phyloP scores from a whole-genome alignment of 2,797 vertebrate genomes.

The Notolabrus celidotus region DNA sequence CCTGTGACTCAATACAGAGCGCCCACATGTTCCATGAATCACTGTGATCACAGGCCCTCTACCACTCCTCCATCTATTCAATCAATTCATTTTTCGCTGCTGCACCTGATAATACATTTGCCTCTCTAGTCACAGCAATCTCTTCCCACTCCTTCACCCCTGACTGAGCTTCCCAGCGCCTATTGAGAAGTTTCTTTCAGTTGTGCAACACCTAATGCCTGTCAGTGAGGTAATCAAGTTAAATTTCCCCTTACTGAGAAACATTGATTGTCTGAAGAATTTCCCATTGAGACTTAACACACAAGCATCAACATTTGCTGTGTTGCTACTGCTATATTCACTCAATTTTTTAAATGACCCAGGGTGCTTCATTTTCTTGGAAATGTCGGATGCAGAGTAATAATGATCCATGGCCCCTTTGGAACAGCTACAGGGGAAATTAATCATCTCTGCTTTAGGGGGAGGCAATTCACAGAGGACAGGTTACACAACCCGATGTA shows the following conservation, averaged over 20 bases:
- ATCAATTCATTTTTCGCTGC: slow-evolving; percentile 64
- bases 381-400: slow-evolving; percentile 9
- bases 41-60: slow-evolving; percentile 61
- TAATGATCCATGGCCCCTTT: slow-evolving; percentile 42
- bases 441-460: slow-evolving; percentile 33
- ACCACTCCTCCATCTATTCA: slow-evolving; percentile 66
- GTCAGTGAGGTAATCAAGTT: slow-evolving; percentile 29
- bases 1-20: slow-evolving; percentile 61
- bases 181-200: slow-evolving; percentile 29
- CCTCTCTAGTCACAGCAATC: slow-evolving; percentile 54
- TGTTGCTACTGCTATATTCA: slow-evolving; percentile 3
- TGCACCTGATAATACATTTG: slow-evolving; percentile 62
- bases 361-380: background rate
- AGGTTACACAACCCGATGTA: slow-evolving; percentile 52
- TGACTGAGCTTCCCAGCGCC: slow-evolving; percentile 47
- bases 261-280: slow-evolving; percentile 21
- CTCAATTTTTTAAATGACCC: slow-evolving; percentile 11
- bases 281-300: slow-evolving; percentile 9
- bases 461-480: slow-evolving; percentile 42
- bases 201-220: slow-evolving; percentile 28
- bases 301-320: background rate
- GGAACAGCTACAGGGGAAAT: slow-evolving; percentile 41
- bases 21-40: slow-evolving; percentile 73
- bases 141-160: slow-evolving; percentile 63
- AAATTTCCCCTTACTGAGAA: slow-evolving; percentile 23